Base-by-base conservation (phyloP, 1,140 invertebrate species). In the Palaemon carinicauda region DNA sequence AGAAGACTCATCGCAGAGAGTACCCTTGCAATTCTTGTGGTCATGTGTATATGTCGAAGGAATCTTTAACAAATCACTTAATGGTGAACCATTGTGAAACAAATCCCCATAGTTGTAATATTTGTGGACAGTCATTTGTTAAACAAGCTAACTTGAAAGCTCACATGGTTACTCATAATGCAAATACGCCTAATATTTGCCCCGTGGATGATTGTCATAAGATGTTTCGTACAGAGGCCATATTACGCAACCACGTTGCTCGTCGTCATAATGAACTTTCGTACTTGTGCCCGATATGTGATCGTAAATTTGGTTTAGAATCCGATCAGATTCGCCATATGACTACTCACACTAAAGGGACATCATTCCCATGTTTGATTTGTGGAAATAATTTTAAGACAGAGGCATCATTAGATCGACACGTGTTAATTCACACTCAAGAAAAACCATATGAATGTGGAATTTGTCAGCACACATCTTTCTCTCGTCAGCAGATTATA, bases 361-460 rank as follows among this genome's bases (percentile, higher is more conserved):
- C 31, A 21, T 19, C 69, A 9, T 15, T 87, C 24, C 31, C 69
- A 0, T 87, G 85, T 81, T 52, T 31, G 12, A 71, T 81, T 10
- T 87, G 85, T 77, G 79, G 31, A 50, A 75, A 75, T 10, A 51
- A 24, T 29, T 87, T 87, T 41, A 69, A 71, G 21, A 81, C 53
- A 60, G 85, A 87, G 51, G 73, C 80, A n/a, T 52, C 51, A 53
- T 24, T 87, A 21, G 79, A 81, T 21, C 24, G 73, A 12, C 85
- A 87, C 29, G 31, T 81, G 50, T 31, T 87, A 52, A 87, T 79
- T n/a, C 85, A 87, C 29, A 81, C 85, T 27, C 79, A 87, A 24
- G 85, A 87, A 65, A 81, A 87, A 33, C 85, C 85, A 10, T 87
- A 87, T 60, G 85, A 87, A 52, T 87, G 85, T 60, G 85, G 24